A percentile compares a stretch with the other conserved stretches of the same genome.
These are phyloP conservation scores for Chelon labrosus DNA, from an alignment of 2,797 vertebrate genomes.

Conservation along the genomic window DNA sequence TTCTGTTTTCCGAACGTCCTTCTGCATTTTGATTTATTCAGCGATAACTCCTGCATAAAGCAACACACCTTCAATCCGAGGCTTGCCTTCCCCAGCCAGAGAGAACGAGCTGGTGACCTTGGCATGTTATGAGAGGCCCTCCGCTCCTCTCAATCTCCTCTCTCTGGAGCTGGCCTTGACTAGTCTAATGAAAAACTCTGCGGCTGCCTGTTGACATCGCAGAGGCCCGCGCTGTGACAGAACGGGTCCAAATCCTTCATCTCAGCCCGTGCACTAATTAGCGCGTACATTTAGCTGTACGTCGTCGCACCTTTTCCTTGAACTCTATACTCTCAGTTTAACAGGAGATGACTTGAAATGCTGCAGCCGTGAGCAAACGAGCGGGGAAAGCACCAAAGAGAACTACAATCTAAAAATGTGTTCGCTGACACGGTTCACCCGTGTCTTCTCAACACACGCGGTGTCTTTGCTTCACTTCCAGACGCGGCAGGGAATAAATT, in stretches of 20 bases:
- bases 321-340: not conserved
- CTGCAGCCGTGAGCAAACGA: slow-evolving; percentile 15
- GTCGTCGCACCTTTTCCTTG: slow-evolving; percentile 8
- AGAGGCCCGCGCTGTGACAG: slow-evolving; percentile 39
- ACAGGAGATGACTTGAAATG: slow-evolving; percentile 17
- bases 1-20: slow-evolving; percentile 36
- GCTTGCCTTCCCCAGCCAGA: slow-evolving; percentile 26
- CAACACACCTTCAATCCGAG: slow-evolving; percentile 53
- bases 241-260: slow-evolving; percentile 59
- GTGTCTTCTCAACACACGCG: not conserved
- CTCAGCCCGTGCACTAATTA: slow-evolving; percentile 48
- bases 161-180: slow-evolving; percentile 51
- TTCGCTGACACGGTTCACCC: not conserved
- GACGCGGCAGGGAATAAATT: slow-evolving; percentile 10
- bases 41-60: slow-evolving; percentile 45
- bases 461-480: not conserved
- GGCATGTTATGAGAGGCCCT: slow-evolving; percentile 55
- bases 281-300: slow-evolving; percentile 19
- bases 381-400: not conserved
- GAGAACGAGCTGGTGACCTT: slow-evolving; percentile 56
- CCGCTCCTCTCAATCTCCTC: slow-evolving; percentile 47
- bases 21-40: slow-evolving; percentile 56
- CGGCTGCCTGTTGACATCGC: slow-evolving; percentile 1
- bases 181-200: slow-evolving; percentile 41
- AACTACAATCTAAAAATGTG: slow-evolving; percentile 3